Conservation (phyloP, 1,140 invertebrate species). For the Drosophila sulfurigaster region DNA sequence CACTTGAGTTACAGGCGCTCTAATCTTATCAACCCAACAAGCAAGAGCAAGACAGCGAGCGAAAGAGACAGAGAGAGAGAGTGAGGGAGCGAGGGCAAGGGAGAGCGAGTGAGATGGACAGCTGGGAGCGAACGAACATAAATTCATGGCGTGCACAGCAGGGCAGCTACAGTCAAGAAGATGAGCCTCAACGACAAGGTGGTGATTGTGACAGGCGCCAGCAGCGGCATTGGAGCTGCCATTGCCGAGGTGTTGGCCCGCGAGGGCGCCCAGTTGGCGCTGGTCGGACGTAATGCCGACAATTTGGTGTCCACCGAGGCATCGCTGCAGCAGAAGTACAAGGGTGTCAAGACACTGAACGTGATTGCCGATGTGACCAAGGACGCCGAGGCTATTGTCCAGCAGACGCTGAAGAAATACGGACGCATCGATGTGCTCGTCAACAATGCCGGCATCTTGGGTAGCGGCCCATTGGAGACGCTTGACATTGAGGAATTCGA, state of each 20-base stretch:
- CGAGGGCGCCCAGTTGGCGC: conserved; percentile 89
- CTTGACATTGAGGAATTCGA: conserved; percentile 93
- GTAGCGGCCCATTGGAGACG: conserved; percentile 89
- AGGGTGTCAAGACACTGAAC: conserved; percentile 41
- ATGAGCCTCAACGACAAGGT: conserved; percentile 87
- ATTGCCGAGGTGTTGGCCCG: conserved; percentile 92
- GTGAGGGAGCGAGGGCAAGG: not conserved
- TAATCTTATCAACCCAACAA: conserved; percentile 58
- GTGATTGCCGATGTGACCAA: conserved; percentile 89
- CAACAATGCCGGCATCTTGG: conserved; percentile 94
- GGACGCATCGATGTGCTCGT: conserved; percentile 92
- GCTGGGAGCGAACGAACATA: conserved; percentile 28
- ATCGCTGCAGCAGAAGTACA: conserved; percentile 77
- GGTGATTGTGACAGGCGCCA: conserved; percentile 91
- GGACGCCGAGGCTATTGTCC: conserved; percentile 90
- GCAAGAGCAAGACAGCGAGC: not conserved
- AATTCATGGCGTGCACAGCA: conserved; percentile 29
- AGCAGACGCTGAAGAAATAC: conserved; percentile 89
- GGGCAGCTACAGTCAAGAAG: conserved; percentile 48
- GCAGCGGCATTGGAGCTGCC: conserved; percentile 94
- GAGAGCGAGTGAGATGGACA: not conserved
- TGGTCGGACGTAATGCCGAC: conserved; percentile 91
- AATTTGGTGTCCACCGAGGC: conserved; percentile 87
- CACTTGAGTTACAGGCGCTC: conserved; percentile 14
- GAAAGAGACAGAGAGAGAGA: not conserved